Evolutionary conservation across 2,797 vertebrate genomes (phyloP), one percentile per base, ranked within the genome.

Genomic region (Coracias cyanogaster): DNA sequence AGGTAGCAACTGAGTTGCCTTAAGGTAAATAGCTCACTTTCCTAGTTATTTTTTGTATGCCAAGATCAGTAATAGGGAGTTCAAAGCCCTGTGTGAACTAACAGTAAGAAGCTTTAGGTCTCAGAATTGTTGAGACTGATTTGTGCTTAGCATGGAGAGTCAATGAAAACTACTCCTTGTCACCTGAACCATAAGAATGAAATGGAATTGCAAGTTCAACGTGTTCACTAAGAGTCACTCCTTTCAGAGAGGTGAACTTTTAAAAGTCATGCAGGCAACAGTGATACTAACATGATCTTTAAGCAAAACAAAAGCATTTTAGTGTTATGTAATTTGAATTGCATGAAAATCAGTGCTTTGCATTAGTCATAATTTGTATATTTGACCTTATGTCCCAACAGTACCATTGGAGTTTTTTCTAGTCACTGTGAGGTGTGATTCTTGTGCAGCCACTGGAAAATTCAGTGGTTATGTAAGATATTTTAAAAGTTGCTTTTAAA

Each of bases 361-460:
- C 15, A 52, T 18, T 64, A 35, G 18, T 73, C 48, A 66, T 1
- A 7, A 33, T 74, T 92, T 33, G 13, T 39, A 5, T 45, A 73
- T 82, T 83, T 8, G 1, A 52, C 35, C 9, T 69, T n/a, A 21
- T 13, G 21, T 71, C 22, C 64, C 69, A 54, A 3, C 0, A 0
- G 26, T 28, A 28, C 17, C 35, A n/a, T 6, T 41, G 3, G 7
- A 12, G 55, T 81, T 22, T 28, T 72, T 67, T 45, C 26, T 55
- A 57, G 48, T 71, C 1, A 1, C 22, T 57, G 51, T 70, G 35
- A 90, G n/a, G 45, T 70, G 39, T 28, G 85, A 77, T 87, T 93
- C n/a, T 64, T 94, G 86, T 85, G 61, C 84, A 96, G 64, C 5
- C 35, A 64, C 82, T 1, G 17, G 69, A 95, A 97, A 95, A 95